These are phyloP conservation scores for Ceramica pisi DNA, from an alignment of 2,888 invertebrate species.

Conservation along the genomic window DNA sequence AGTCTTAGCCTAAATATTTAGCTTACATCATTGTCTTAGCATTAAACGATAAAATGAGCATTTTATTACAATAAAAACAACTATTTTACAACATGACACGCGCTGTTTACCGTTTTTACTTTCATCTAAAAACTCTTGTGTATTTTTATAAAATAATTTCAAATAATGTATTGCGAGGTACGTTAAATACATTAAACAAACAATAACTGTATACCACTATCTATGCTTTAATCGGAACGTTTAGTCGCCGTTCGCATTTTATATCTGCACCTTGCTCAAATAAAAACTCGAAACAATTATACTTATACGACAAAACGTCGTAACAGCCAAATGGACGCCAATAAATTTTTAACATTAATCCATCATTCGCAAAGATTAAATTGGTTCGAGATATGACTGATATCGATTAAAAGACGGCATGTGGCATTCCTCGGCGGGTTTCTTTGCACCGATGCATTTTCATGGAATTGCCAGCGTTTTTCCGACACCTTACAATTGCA, in stretches of 20 bases:
- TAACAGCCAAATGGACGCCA: slow-evolving; percentile 80
- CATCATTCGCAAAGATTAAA: slow-evolving; percentile 81
- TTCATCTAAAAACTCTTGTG: slow-evolving; percentile 48
- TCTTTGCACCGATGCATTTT: slow-evolving; percentile 88
- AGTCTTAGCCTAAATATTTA: slow-evolving; percentile 28
- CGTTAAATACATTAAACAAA: slow-evolving; percentile 65
- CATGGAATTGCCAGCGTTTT: slow-evolving; percentile 89
- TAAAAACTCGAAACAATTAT: slow-evolving; percentile 90
- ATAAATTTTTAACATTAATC: slow-evolving; percentile 83
- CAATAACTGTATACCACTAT: slow-evolving; percentile 70
- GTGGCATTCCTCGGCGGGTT: slow-evolving; percentile 87
- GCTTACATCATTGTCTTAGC: slow-evolving; percentile 26
- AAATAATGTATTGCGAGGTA: slow-evolving; percentile 58
- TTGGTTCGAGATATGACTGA: slow-evolving; percentile 78
- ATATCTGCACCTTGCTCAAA: slow-evolving; percentile 88
- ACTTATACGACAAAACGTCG: slow-evolving; percentile 78
- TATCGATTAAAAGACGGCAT: slow-evolving; percentile 82
- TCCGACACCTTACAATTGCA: slow-evolving; percentile 90
- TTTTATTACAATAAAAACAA: slow-evolving; percentile 37
- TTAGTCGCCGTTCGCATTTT: slow-evolving; percentile 79
- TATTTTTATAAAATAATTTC: slow-evolving; percentile 58
- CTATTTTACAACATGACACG: slow-evolving; percentile 42
- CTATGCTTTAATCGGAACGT: slow-evolving; percentile 76
- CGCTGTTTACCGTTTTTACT: slow-evolving; percentile 51
- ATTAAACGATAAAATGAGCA: slow-evolving; percentile 26